Conservation (phyloP, 2,888 invertebrate genomes). For the Isoperla grammatica region DNA sequence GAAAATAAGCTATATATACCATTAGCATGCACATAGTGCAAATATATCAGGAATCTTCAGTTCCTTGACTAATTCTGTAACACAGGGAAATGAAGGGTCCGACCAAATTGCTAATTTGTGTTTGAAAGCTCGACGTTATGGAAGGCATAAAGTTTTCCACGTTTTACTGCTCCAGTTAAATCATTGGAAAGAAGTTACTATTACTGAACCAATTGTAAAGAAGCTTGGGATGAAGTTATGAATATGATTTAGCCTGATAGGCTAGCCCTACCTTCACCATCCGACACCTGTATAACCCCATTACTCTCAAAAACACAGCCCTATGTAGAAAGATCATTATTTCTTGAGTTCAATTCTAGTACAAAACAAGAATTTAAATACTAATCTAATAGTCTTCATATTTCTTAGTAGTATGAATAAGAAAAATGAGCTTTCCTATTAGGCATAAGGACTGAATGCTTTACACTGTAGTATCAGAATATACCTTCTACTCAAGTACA, state of each 20-base stretch:
- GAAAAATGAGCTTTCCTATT: too few species aligned
- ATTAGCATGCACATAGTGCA: slow-evolving; percentile 25
- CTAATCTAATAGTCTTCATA: too few species aligned
- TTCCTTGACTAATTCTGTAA: too few species aligned
- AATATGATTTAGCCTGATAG: too few species aligned
- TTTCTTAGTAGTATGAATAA: too few species aligned
- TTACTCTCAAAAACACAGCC: slow-evolving; percentile 2
- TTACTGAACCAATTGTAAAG: too few species aligned
- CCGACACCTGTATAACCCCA: not conserved
- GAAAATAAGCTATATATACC: slow-evolving; percentile 23
- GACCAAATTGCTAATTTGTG: not conserved
- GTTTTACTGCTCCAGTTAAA: not conserved
- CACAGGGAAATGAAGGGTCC: too few species aligned
- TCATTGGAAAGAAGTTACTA: not conserved
- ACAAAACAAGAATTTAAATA: too few species aligned
- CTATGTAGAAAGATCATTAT: not conserved
- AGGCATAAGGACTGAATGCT: too few species aligned
- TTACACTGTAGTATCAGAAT: too few species aligned
- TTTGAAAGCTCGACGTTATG: slow-evolving; percentile 5
- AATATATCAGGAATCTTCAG: slow-evolving; percentile 13
- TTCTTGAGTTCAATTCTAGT: not conserved
- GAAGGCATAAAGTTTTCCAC: slow-evolving; percentile 10
- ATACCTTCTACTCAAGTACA: too few species aligned
- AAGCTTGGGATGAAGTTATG: too few species aligned
- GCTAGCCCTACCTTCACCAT: not conserved